Percentiles rank a stretch among this genome's conserved stretches.
Conservation (phyloP, 2,888 invertebrate species). For the Sarcophaga carnaria region DNA sequence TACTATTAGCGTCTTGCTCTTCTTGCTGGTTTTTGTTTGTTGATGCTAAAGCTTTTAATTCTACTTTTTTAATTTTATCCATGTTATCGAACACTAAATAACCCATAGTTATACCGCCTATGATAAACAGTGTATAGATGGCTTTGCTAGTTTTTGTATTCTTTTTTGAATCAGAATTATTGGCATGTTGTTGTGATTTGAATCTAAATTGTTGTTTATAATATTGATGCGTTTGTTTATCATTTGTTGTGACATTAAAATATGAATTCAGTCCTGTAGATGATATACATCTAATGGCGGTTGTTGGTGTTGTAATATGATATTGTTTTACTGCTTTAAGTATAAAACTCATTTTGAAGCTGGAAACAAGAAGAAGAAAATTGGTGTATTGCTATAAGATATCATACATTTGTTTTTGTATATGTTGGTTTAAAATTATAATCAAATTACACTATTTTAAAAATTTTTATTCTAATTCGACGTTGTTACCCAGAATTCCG, state of each 20-base stretch:
- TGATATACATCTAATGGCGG: conserved; percentile 22
- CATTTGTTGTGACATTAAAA: background rate
- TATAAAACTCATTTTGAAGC: conserved; percentile 53
- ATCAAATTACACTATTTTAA: background rate
- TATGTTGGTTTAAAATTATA: too few species aligned
- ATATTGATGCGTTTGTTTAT: conserved; percentile 3
- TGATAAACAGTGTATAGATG: conserved; percentile 62
- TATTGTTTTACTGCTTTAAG: conserved; percentile 43
- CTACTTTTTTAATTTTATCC: conserved; percentile 29
- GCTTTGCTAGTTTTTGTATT: conserved; percentile 4
- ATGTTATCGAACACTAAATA: conserved; percentile 71
- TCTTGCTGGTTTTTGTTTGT: background rate
- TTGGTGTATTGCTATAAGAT: background rate
- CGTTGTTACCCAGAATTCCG: background rate
- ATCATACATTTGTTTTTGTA: background rate
- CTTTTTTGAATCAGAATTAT: background rate
- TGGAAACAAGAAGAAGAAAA: background rate
- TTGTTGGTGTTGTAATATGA: conserved; percentile 16
- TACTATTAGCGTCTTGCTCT: background rate
- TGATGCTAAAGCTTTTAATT: conserved; percentile 27
- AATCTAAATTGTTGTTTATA: conserved; percentile 42
- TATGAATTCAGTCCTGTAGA: conserved; percentile 17
- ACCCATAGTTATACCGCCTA: conserved; percentile 73
- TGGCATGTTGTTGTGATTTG: conserved; percentile 42
- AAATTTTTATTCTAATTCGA: background rate